Percentiles rank a stretch among this genome's conserved stretches.
These are phyloP conservation scores for Himalopsyche japonica DNA, from an alignment of 2,888 invertebrate genomes.

Conservation along the genomic window DNA sequence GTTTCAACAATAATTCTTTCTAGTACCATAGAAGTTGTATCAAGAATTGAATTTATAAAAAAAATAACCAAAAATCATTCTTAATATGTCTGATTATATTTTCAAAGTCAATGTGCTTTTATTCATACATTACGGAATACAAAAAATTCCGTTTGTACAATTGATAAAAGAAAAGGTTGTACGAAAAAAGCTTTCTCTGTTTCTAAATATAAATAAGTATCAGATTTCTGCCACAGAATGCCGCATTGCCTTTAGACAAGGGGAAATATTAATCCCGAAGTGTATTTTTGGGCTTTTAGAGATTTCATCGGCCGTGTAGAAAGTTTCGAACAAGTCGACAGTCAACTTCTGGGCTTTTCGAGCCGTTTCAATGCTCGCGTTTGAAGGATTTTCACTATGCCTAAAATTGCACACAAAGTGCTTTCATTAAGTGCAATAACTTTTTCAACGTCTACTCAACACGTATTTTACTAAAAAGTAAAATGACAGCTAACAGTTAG, in stretches of 20 bases:
- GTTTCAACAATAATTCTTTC: no score
- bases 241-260: not conserved
- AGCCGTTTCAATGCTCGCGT: not conserved
- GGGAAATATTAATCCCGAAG: conserved; percentile 23
- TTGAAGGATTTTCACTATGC: not conserved
- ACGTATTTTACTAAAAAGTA: no score
- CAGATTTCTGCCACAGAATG: conserved; percentile 17
- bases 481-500: no score
- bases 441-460: no score
- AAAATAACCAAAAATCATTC: no score
- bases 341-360: not conserved
- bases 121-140: no score
- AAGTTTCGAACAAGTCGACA: not conserved
- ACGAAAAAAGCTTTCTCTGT: not conserved
- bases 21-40: no score
- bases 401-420: not conserved
- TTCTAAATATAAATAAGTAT: conserved; percentile 9
- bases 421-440: not conserved
- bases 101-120: no score
- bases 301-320: not conserved
- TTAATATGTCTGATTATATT: no score
- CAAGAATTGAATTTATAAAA: no score
- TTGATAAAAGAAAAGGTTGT: not conserved
- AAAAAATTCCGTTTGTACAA: not conserved
- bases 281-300: conserved; percentile 23